These are phyloP conservation scores for Platichthys flesus DNA, from an alignment of 2,113 vertebrate genomes.

Conservation along the genomic window DNA sequence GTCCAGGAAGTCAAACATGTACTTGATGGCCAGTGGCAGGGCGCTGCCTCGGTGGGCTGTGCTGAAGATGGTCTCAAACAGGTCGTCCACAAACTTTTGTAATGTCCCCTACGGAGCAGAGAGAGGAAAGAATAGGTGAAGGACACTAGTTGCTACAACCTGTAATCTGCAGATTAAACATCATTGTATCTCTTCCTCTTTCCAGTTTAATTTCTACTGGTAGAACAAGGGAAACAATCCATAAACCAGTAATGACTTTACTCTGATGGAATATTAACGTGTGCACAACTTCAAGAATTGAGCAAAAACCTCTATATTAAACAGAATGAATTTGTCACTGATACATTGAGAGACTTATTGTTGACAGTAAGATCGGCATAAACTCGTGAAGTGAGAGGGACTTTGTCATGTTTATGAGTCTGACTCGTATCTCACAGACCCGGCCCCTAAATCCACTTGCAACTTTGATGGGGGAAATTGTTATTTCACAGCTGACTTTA, in stretches of 20 bases:
- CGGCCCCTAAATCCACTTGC: conserved; percentile 60
- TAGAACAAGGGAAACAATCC: too few species aligned
- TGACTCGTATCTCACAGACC: conserved; percentile 55
- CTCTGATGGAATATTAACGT: too few species aligned
- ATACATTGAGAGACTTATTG: conserved; percentile 20
- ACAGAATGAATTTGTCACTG: neutral
- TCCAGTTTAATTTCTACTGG: too few species aligned
- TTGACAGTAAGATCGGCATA: conserved; percentile 17
- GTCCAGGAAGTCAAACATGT: conserved; percentile 99
- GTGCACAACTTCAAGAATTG: too few species aligned
- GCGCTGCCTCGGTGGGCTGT: conserved; percentile 96
- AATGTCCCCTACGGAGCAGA: conserved; percentile 88
- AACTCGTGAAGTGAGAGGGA: conserved; percentile 30
- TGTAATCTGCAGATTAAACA: too few species aligned
- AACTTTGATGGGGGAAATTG: conserved; percentile 77
- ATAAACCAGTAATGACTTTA: too few species aligned
- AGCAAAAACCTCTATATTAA: too few species aligned
- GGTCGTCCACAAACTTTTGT: conserved; percentile 98
- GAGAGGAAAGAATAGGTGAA: neutral
- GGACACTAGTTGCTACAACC: too few species aligned
- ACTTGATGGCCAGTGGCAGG: conserved; percentile 97
- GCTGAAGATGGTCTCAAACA: conserved; percentile 99
- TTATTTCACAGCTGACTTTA: conserved; percentile 82
- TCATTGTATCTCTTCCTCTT: too few species aligned
- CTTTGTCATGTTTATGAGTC: conserved; percentile 40